phyloP scores from a whole-genome alignment of 2,888 invertebrate species.

The Scaptomyza parva region DNA sequence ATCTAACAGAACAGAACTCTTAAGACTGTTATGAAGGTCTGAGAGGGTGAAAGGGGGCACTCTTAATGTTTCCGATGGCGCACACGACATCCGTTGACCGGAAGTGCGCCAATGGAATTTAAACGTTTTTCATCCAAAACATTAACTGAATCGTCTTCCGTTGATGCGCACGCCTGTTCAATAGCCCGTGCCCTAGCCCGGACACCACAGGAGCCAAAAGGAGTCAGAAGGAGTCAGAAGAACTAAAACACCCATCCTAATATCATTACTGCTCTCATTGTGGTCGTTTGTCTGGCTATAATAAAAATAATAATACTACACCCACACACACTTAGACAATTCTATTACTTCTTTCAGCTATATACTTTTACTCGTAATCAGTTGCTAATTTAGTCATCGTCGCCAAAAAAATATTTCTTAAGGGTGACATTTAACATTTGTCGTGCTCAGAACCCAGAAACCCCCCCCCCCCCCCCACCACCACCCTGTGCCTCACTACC shows the following conservation, averaged over 20 bases:
- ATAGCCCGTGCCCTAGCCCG: conserved; percentile 58
- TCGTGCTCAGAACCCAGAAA: background rate
- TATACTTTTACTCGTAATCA: conserved; percentile 51
- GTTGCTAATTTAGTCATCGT: conserved; percentile 76
- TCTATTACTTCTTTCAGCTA: no score
- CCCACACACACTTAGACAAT: conserved; percentile 1
- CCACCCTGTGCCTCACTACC: background rate
- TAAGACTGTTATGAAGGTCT: background rate
- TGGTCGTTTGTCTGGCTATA: conserved; percentile 58
- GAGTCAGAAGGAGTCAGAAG: conserved; percentile 44
- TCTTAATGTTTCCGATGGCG: conserved; percentile 83
- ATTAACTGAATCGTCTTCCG: conserved; percentile 79
- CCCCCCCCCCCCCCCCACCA: no score
- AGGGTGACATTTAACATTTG: conserved; percentile 55
- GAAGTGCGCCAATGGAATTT: conserved; percentile 80
- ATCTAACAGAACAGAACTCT: background rate
- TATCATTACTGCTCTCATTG: conserved; percentile 77
- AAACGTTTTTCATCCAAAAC: conserved; percentile 80
- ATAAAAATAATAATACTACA: conserved; percentile 21
- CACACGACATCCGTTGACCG: conserved; percentile 82
- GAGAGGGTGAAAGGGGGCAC: conserved; percentile 27
- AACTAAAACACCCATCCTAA: conserved; percentile 48
- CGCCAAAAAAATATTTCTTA: conserved; percentile 39
- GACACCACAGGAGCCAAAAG: conserved; percentile 68
- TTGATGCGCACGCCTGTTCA: conserved; percentile 68